Conservation (phyloP, 2,888 invertebrate genomes). For the Ormyrus pomaceus region DNA sequence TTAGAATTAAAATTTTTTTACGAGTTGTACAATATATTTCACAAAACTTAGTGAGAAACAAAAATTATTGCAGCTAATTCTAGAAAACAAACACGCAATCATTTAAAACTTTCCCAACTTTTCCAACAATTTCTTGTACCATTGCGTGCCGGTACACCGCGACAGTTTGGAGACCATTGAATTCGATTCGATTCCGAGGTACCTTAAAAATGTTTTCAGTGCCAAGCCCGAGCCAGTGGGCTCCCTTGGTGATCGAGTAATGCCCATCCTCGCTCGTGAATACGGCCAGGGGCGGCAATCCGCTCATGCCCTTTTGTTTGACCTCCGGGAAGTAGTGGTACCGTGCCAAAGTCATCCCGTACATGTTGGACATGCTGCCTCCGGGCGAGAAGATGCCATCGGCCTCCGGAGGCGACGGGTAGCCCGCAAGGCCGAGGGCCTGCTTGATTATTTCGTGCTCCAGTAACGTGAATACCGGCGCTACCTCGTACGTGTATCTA, state of each 20-base stretch:
- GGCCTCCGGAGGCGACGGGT: slow-evolving; percentile 77
- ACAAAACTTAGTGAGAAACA: too few relatives aligned
- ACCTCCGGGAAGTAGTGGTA: slow-evolving; percentile 82
- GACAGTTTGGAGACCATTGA: too few relatives aligned
- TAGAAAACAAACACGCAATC: too few relatives aligned
- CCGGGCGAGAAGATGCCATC: slow-evolving; percentile 89
- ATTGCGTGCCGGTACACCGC: too few relatives aligned
- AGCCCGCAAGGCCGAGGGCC: slow-evolving; percentile 80
- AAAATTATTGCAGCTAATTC: too few relatives aligned
- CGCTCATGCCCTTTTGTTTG: slow-evolving; percentile 82
- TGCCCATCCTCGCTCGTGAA: slow-evolving; percentile 90
- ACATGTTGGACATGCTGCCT: slow-evolving; percentile 88
- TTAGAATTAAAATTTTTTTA: too few relatives aligned
- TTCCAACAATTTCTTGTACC: too few relatives aligned
- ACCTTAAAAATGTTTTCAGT: slow-evolving; percentile 80
- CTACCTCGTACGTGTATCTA: slow-evolving; percentile 89
- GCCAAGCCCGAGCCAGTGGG: slow-evolving; percentile 91
- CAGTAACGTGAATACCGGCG: slow-evolving; percentile 86
- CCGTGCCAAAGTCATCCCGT: slow-evolving; percentile 85
- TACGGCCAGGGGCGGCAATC: slow-evolving; percentile 81
- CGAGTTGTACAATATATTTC: too few relatives aligned
- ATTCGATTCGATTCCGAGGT: not conserved
- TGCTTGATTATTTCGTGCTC: slow-evolving; percentile 82
- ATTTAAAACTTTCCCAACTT: too few relatives aligned
- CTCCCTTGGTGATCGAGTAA: slow-evolving; percentile 89